phyloP scores from a whole-genome alignment of 2,797 vertebrate species.

The Diceros bicornis region DNA sequence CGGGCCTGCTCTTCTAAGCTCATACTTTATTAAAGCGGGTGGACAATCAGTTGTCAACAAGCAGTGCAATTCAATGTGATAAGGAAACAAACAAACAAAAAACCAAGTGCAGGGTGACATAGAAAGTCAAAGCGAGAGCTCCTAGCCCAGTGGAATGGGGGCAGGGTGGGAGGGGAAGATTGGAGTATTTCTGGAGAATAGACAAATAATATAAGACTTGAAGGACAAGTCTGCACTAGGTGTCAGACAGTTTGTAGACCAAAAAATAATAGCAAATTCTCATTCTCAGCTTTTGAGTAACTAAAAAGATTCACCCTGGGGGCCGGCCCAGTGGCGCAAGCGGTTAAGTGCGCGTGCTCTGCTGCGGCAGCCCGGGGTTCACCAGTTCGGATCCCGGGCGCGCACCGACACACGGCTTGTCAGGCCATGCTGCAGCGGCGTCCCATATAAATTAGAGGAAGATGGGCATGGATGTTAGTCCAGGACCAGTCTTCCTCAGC shows the following conservation, averaged over 20 bases:
- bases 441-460: too few species aligned
- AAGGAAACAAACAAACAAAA: too few species aligned
- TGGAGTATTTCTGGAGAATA: background rate
- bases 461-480: too few species aligned
- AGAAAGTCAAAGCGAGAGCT: background rate
- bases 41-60: rapidly evolving
- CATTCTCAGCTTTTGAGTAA: background rate
- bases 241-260: background rate
- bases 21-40: rapidly evolving
- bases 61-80: rapidly evolving
- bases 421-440: too few species aligned
- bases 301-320: rapidly evolving
- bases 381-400: too few species aligned
- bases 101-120: rapidly evolving
- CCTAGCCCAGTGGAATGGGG: rapidly evolving
- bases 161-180: rapidly evolving
- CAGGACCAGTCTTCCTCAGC: too few species aligned
- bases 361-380: too few species aligned
- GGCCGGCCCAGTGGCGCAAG: too few species aligned
- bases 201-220: background rate
- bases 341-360: too few species aligned
- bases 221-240: rapidly evolving
- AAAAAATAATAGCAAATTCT: background rate
- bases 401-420: too few species aligned
- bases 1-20: rapidly evolving